Percentiles rank a stretch among this genome's conserved stretches.
These are phyloP conservation scores for Chloropsis hardwickii DNA, from an alignment of 2,113 vertebrate species.

Conservation along the genomic window DNA sequence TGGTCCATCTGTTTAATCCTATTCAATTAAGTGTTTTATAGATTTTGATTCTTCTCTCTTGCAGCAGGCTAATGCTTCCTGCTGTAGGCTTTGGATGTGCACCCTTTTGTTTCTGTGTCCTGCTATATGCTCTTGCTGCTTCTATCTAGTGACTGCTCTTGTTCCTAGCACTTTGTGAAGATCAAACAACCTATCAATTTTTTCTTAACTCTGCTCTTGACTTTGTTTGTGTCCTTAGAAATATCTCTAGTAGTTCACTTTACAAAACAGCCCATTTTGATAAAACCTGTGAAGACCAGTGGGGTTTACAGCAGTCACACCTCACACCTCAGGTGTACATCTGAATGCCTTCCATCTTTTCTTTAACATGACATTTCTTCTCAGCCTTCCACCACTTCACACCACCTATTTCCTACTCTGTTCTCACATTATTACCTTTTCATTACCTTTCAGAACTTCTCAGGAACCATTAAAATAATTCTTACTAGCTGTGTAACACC, in stretches of 20 bases:
- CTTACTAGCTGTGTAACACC: not conserved
- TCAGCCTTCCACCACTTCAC: not conserved
- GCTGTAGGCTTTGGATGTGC: not conserved
- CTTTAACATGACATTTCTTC: not conserved
- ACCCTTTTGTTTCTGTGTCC: not conserved
- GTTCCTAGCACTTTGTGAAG: not conserved
- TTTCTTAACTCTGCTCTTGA: not conserved
- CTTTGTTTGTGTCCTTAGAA: not conserved
- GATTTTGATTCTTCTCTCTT: constrained; percentile 13
- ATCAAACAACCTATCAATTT: not conserved
- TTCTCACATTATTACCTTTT: not conserved
- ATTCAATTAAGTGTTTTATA: constrained; percentile 20
- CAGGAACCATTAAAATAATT: not conserved
- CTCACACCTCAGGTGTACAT: not conserved
- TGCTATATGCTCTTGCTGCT: not conserved
- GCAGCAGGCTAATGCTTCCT: not conserved
- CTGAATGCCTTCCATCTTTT: not conserved
- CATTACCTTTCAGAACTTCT: not conserved
- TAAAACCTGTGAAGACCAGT: not conserved
- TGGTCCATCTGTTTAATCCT: constrained; percentile 24
- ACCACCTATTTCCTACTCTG: not conserved
- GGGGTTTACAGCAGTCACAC: not conserved
- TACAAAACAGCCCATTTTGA: not conserved
- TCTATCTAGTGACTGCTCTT: not conserved
- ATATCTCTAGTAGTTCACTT: not conserved